Base-by-base conservation (phyloP, 2,113 vertebrate genomes). In the Vimba vimba region DNA sequence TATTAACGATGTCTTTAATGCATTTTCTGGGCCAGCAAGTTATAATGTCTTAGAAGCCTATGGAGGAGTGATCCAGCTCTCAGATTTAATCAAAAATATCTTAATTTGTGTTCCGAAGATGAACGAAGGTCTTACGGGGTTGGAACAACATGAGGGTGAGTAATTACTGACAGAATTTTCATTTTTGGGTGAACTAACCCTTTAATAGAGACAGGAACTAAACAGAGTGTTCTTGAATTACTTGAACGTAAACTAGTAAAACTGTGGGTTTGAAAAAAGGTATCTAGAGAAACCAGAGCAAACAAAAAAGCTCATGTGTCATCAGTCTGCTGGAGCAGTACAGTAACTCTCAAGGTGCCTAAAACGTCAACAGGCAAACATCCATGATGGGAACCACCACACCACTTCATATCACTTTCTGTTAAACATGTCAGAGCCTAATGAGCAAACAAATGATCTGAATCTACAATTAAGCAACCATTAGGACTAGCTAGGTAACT, bases 241-340 rank as follows among this genome's bases (percentile, higher is more conserved):
- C 43, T 43, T 43, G 43, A 43, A 43, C 8, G 43, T 10, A 43
- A 43, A 43, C 21, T 73, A 73, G 4, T 73, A 5, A n/a, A 73
- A n/a, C 36, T 45, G 23, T 45, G 12, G 43, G n/a, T 75, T 50
- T 75, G 23, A n/a, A 50, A 25, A 75, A n/a, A 75, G 12, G 43
- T 27, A 50, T 50, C 43, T 75, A 76, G 45, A 76, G 73, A 50
- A 76, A 76, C 45, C 43, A 52, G 15, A 52, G 45, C 45, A 76
- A 75, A 52, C n/a, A 75, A 75, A 59, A 11, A 59, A 78, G 50
- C 27, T 78, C 76, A 36, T 78, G 73, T 75, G 73, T 75, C 73
- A 75, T 76, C 45, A 52, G 0, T 27, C 15, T 85, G 30, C 21
- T 85, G 73, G 73, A 76, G 55, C 73, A 64, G 15, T 76, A 59